A percentile compares a stretch with the other conserved stretches of the same genome.
These are phyloP conservation scores for Eubasilissa regina DNA, from an alignment of 1,140 invertebrate species.

Conservation along the genomic window DNA sequence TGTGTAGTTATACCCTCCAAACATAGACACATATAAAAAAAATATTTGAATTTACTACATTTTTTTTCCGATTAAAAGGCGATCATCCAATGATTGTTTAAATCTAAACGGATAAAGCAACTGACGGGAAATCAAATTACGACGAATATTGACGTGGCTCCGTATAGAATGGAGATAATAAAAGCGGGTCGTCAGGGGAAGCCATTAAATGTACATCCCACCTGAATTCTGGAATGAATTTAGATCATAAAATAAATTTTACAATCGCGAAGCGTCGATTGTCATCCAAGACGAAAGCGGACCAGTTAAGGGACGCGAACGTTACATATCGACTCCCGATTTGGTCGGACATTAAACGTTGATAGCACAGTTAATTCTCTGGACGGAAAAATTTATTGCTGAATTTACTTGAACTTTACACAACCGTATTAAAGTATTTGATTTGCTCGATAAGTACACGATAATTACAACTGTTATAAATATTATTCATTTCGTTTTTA, in stretches of 20 bases:
- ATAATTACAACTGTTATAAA: no score
- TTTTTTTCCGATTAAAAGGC: no score
- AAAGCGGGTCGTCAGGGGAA: constrained; percentile 50
- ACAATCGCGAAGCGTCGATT: constrained; percentile 43
- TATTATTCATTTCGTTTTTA: no score
- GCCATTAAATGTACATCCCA: constrained; percentile 47
- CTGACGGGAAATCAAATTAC: constrained; percentile 51
- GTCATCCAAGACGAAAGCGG: background rate
- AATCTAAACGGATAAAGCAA: no score
- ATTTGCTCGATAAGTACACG: no score
- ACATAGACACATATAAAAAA: no score
- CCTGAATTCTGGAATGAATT: constrained; percentile 52
- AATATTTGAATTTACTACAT: no score
- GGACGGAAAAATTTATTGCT: background rate
- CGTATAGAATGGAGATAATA: constrained; percentile 33
- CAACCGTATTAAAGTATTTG: no score
- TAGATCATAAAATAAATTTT: constrained; percentile 58
- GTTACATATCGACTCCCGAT: background rate
- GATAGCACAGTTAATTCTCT: constrained; percentile 5
- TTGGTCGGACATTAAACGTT: background rate
- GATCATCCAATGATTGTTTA: no score
- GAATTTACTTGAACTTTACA: background rate
- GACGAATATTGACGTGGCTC: no score
- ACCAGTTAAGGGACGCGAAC: background rate
- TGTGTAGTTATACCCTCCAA: no score